Conservation (phyloP, 2,797 vertebrate species). For the Enteromius mattozi region DNA sequence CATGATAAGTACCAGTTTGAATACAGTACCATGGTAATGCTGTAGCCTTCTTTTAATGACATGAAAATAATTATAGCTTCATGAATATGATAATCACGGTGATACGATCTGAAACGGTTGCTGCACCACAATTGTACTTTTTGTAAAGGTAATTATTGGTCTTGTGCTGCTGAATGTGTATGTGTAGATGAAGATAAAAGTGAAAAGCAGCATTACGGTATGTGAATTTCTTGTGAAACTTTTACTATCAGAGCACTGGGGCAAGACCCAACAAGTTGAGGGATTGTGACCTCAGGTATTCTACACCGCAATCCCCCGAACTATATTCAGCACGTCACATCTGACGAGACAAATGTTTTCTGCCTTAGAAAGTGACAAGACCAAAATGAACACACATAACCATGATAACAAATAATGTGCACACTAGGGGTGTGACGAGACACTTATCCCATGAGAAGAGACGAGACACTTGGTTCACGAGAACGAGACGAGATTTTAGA, state of each 20-base stretch:
- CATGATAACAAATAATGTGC: too few relatives aligned
- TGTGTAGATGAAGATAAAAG: conserved; percentile 9
- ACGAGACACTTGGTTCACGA: too few relatives aligned
- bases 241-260: conserved; percentile 15
- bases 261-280: conserved; percentile 50
- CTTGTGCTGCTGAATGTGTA: conserved; percentile 13
- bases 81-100: neutral
- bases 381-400: neutral
- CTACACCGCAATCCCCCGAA: neutral
- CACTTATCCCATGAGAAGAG: too few relatives aligned
- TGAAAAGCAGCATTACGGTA: conserved; percentile 9
- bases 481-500: too few relatives aligned
- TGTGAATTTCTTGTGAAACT: conserved; percentile 30
- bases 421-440: too few relatives aligned
- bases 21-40: neutral
- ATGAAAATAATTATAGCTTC: neutral
- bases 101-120: neutral
- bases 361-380: neutral
- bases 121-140: neutral
- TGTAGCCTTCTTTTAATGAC: neutral
- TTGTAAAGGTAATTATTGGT: neutral
- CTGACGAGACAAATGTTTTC: neutral
- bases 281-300: conserved; percentile 39
- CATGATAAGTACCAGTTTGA: neutral
- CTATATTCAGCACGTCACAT: neutral